A percentile compares a stretch with the other conserved stretches of the same genome.
Conservation (phyloP, 2,113 vertebrate genomes). For the Phyllostomus hastatus region DNA sequence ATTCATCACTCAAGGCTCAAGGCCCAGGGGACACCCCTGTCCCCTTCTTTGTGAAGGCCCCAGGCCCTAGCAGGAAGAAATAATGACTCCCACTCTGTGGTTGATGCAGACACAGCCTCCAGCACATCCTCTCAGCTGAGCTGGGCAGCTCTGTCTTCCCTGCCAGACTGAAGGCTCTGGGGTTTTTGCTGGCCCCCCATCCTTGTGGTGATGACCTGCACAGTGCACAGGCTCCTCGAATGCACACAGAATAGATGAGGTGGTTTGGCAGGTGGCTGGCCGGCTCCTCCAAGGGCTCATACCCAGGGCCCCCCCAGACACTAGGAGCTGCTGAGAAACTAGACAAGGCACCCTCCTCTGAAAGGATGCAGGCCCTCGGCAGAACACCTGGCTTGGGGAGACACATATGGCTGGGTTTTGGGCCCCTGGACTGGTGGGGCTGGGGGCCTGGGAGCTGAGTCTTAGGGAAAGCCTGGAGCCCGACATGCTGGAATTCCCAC, state of each 20-base stretch:
- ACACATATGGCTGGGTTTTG: neutral
- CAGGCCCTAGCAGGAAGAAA: neutral
- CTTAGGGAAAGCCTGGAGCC: neutral
- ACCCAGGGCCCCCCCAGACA: neutral
- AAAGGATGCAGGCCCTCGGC: neutral
- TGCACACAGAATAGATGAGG: neutral
- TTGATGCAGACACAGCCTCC: neutral
- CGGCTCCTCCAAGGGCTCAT: neutral
- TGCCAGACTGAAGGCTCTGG: neutral
- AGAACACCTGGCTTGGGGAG: neutral
- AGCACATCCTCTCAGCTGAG: neutral
- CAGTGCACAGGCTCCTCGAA: neutral
- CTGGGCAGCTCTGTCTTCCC: neutral
- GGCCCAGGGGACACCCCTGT: neutral
- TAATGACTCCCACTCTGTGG: neutral
- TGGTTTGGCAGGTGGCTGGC: rapidly evolving
- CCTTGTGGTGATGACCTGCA: neutral
- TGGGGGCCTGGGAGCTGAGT: neutral
- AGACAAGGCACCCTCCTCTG: neutral
- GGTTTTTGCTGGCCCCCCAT: neutral
- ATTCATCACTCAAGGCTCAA: neutral
- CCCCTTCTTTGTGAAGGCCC: neutral
- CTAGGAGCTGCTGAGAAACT: neutral
- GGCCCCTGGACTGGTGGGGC: neutral
- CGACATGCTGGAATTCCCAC: rapidly evolving